phyloP scores from a whole-genome alignment of 2,888 invertebrate genomes.

The Steinernema scapterisci region DNA sequence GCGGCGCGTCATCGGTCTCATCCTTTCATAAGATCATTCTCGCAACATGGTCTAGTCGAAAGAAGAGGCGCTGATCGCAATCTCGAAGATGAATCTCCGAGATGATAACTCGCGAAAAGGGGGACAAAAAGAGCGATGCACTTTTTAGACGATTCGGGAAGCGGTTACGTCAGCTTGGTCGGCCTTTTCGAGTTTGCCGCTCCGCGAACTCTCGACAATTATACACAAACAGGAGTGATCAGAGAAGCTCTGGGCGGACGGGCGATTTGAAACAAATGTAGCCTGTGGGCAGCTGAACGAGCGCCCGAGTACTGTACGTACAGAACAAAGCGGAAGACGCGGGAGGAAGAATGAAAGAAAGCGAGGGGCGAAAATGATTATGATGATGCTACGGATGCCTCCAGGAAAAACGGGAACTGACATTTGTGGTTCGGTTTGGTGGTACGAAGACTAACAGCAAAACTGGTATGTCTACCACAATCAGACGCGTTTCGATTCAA shows the following conservation, averaged over 20 bases:
- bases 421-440: slow-evolving; percentile 1
- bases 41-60: slow-evolving; percentile 17
- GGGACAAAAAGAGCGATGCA: slow-evolving; percentile 22
- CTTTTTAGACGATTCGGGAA: slow-evolving; percentile 4
- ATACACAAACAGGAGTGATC: background rate
- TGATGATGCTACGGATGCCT: slow-evolving; percentile 27
- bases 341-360: slow-evolving; percentile 15
- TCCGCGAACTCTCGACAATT: background rate
- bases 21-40: background rate
- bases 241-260: no score
- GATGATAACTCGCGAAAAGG: slow-evolving; percentile 1
- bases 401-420: slow-evolving; percentile 32
- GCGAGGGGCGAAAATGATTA: background rate
- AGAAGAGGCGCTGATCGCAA: background rate
- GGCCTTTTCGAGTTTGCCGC: background rate
- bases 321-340: background rate
- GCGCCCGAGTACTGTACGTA: background rate
- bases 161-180: background rate
- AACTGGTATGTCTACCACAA: slow-evolving; percentile 30
- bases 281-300: no score
- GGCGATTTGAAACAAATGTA: no score
- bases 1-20: background rate
- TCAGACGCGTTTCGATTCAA: slow-evolving; percentile 28
- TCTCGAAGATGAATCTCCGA: slow-evolving; percentile 4
- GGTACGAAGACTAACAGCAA: background rate